phyloP scores from a whole-genome alignment of 1,140 invertebrate genomes.

The Camponotus floridanus region DNA sequence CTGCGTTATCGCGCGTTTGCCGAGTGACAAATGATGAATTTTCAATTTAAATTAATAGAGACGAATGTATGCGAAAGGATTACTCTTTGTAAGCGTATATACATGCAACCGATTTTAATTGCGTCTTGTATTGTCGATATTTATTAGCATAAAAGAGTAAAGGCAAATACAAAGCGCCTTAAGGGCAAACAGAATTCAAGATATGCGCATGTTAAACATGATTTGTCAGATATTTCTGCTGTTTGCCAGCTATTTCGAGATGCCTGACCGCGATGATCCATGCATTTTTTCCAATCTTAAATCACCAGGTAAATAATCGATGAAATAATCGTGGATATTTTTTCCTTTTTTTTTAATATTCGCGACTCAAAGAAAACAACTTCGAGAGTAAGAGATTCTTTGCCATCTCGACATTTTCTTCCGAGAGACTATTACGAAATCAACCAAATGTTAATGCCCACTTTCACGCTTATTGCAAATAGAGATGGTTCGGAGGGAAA shows the following conservation, averaged over 20 bases:
- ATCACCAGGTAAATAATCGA: neutral
- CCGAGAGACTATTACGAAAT: neutral
- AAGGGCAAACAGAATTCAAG: neutral
- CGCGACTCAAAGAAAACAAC: neutral
- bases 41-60: slow-evolving; percentile 14
- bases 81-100: no score
- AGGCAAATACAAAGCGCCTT: neutral
- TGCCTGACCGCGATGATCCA: neutral
- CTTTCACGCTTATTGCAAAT: neutral
- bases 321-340: neutral
- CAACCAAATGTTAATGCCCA: neutral
- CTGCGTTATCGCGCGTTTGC: slow-evolving; percentile 36
- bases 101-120: neutral
- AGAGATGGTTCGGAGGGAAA: neutral
- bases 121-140: no score
- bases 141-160: neutral
- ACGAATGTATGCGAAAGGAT: neutral
- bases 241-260: neutral
- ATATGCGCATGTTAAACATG: neutral
- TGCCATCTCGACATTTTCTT: neutral
- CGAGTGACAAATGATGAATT: slow-evolving; percentile 1
- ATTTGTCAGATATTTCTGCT: neutral
- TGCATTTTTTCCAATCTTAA: neutral
- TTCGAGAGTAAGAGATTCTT: neutral
- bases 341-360: neutral